These are phyloP conservation scores for Garrulus glandarius DNA, from an alignment of 2,797 vertebrate species.

Conservation along the genomic window DNA sequence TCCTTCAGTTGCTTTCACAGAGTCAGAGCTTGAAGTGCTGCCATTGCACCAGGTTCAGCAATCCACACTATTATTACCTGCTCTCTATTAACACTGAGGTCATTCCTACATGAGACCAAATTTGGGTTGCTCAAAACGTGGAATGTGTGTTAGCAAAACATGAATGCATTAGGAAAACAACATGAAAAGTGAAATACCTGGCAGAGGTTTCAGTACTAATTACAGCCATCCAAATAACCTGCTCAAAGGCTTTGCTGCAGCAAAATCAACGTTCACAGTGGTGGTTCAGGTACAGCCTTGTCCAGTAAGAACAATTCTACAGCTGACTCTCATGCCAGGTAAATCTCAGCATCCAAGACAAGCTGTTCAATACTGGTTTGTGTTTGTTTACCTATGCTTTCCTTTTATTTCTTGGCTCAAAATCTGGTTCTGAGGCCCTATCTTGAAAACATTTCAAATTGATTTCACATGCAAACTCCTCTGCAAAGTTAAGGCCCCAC, in stretches of 20 bases:
- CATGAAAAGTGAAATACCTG: neutral
- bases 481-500: neutral
- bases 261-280: neutral
- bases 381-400: neutral
- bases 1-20: neutral
- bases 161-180: neutral
- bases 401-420: neutral
- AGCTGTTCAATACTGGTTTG: neutral
- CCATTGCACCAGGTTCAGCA: neutral
- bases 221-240: neutral
- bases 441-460: neutral
- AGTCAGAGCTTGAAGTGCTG: neutral
- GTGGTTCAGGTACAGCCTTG: neutral
- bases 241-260: neutral
- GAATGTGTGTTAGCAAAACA: neutral
- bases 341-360: neutral
- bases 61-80: neutral
- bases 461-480: neutral
- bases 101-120: neutral
- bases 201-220: neutral
- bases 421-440: neutral
- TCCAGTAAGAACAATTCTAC: neutral
- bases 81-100: neutral
- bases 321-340: neutral
- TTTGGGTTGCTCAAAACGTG: neutral